Conservation (phyloP, 2,797 vertebrate species). For the Erethizon dorsatum region DNA sequence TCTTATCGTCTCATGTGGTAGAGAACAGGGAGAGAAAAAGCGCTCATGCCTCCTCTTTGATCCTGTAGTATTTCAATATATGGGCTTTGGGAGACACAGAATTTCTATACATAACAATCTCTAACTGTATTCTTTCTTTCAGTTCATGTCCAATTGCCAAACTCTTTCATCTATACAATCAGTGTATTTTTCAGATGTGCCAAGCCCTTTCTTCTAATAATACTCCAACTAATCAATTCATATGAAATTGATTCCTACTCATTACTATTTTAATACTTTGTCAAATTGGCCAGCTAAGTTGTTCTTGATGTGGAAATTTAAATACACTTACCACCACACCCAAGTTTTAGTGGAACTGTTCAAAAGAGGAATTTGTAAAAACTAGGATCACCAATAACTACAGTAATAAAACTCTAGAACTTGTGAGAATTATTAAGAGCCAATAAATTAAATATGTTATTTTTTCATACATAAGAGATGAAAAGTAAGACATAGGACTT, state of each 20-base stretch:
- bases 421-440: not conserved
- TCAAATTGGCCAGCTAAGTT: not conserved
- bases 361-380: not conserved
- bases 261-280: not conserved
- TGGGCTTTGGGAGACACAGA: not conserved
- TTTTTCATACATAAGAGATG: not conserved
- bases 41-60: not conserved
- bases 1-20: not conserved
- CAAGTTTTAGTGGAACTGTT: not conserved
- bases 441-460: not conserved
- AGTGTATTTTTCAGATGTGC: not conserved
- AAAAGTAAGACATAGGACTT: not conserved
- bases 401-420: not conserved
- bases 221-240: not conserved
- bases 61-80: not conserved
- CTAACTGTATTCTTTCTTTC: not conserved
- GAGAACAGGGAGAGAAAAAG: not conserved
- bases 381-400: not conserved
- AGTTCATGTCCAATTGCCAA: not conserved
- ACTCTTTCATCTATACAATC: not conserved
- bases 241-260: not conserved
- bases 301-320: not conserved
- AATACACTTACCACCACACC: not conserved
- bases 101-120: not conserved
- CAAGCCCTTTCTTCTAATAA: not conserved